Evolutionary conservation across 2,888 invertebrate species (phyloP).

Genomic region (Limenitis camilla): DNA sequence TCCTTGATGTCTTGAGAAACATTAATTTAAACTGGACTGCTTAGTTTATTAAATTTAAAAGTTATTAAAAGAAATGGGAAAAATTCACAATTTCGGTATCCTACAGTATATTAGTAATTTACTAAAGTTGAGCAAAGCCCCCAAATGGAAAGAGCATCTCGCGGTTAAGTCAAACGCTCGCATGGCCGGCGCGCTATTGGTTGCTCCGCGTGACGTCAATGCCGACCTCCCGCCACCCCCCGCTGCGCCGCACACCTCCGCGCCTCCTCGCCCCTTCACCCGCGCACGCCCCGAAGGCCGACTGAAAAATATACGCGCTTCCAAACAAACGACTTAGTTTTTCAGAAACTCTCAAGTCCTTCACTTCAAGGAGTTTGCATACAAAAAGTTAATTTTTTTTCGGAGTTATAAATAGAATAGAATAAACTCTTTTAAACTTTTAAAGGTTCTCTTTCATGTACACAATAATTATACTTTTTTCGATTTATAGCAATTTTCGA

Average conservation of each 20-base stretch:
- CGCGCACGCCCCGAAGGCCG: constrained; percentile 53
- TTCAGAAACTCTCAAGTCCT: constrained; percentile 3
- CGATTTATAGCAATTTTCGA: too few species aligned
- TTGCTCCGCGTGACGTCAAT: constrained; percentile 66
- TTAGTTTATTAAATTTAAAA: too few species aligned
- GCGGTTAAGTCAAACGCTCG: constrained; percentile 52
- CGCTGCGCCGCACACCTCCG: constrained; percentile 36
- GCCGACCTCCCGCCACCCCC: constrained; percentile 54
- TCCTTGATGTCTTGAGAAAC: too few species aligned
- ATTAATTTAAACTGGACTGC: too few species aligned
- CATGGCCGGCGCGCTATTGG: constrained; percentile 53
- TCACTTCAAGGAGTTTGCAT: not conserved
- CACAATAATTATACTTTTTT: too few species aligned
- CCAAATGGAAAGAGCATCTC: constrained; percentile 45
- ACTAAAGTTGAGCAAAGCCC: constrained; percentile 32
- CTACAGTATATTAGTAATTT: not conserved
- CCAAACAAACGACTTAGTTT: constrained; percentile 42
- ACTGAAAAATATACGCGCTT: constrained; percentile 68
- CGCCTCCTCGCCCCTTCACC: constrained; percentile 47
- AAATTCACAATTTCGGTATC: too few species aligned
- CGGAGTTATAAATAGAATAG: not conserved
- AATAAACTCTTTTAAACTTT: too few species aligned
- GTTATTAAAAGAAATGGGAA: too few species aligned
- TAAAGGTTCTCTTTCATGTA: too few species aligned
- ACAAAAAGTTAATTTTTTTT: not conserved